Evolutionary conservation across 2,113 vertebrate species (phyloP).

Genomic region (Dasypus novemcinctus): DNA sequence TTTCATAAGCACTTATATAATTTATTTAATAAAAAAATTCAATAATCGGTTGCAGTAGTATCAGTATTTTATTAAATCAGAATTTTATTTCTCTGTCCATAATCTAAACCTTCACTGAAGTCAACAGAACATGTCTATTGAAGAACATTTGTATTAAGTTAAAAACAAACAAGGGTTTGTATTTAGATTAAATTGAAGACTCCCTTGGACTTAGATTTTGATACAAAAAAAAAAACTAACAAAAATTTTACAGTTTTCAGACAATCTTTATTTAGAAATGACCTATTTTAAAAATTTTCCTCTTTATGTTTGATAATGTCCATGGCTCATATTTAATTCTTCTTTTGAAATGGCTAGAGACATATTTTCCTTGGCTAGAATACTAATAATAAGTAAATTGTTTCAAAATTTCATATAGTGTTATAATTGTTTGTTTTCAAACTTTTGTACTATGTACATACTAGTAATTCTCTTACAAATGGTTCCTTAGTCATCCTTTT

Average conservation of each 20-base stretch:
- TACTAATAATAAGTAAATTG: constrained; percentile 68
- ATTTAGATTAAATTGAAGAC: not conserved
- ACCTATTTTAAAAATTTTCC: constrained; percentile 39
- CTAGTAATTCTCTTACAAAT: constrained; percentile 37
- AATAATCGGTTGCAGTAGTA: not conserved
- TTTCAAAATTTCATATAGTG: constrained; percentile 72
- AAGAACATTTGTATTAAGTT: not conserved
- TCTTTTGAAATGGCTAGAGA: constrained; percentile 61
- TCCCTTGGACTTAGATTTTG: not conserved
- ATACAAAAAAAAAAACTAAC: not conserved
- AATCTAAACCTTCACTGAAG: not conserved
- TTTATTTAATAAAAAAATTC: not conserved
- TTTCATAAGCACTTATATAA: not conserved
- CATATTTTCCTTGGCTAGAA: constrained; percentile 62
- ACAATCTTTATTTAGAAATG: not conserved
- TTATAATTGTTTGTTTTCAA: constrained; percentile 58
- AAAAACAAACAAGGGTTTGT: not conserved
- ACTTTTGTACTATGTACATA: constrained; percentile 52
- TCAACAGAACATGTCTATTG: not conserved
- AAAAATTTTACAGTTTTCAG: not conserved
- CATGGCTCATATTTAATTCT: constrained; percentile 9
- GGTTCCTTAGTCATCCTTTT: not conserved
- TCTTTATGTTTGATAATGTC: constrained; percentile 49
- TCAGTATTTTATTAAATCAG: not conserved
- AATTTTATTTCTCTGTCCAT: not conserved